Evolutionary conservation across 2,113 vertebrate genomes (phyloP).

Genomic region (Perognathus longimembris): DNA sequence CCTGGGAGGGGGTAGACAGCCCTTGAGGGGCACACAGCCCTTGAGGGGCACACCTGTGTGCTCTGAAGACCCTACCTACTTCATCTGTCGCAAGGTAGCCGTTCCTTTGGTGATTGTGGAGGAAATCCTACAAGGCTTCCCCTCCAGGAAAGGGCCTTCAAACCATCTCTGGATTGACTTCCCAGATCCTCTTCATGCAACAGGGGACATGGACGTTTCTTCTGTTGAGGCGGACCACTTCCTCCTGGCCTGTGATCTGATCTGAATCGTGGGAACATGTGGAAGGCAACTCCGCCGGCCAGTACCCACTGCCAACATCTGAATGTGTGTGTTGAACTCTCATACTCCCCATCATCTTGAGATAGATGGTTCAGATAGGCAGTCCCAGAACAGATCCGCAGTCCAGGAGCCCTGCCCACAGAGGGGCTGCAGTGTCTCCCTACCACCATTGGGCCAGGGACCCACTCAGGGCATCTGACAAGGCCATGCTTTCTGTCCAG

Average conservation of each 20-base stretch:
- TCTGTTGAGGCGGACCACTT: too few relatives aligned
- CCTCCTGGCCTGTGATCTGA: neutral
- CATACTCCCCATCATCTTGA: neutral
- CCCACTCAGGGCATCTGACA: neutral
- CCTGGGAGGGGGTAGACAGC: neutral
- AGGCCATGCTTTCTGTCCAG: neutral
- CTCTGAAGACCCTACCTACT: neutral
- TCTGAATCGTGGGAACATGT: neutral
- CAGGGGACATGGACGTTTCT: neutral
- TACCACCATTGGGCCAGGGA: accelerated
- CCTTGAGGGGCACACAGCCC: neutral
- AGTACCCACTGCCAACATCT: neutral
- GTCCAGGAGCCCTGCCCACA: accelerated
- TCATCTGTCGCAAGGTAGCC: accelerated
- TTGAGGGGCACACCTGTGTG: neutral
- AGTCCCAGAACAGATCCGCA: accelerated
- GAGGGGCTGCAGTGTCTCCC: accelerated
- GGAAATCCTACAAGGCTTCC: neutral
- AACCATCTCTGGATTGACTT: neutral
- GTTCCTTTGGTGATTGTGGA: neutral
- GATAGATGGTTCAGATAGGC: neutral
- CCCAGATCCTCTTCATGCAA: neutral
- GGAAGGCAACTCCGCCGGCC: neutral
- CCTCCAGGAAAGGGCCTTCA: too few relatives aligned
- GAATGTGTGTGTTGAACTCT: neutral